Conservation (phyloP, 2,888 invertebrate species). For the Melinopterus prodromus region DNA sequence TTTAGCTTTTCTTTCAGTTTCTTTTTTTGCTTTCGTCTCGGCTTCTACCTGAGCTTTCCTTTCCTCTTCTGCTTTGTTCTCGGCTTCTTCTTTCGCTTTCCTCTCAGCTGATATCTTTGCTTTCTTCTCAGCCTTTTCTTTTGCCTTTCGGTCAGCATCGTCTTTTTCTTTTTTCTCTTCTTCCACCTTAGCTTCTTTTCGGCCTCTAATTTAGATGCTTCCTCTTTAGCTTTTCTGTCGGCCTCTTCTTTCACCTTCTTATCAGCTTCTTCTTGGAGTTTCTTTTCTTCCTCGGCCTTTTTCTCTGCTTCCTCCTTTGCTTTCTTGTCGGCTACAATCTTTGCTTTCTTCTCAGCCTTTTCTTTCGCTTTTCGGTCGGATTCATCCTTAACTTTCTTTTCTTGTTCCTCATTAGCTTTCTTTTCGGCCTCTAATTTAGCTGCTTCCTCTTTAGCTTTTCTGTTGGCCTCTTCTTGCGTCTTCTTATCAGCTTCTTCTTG, state of each 20-base stretch:
- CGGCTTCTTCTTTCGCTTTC: conserved; percentile 54
- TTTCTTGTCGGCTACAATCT: conserved; percentile 56
- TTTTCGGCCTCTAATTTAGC: conserved; percentile 52
- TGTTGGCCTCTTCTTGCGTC: conserved; percentile 43
- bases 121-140: conserved; percentile 41
- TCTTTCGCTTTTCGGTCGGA: conserved; percentile 43
- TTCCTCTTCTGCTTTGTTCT: conserved; percentile 53
- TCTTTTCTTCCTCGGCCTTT: conserved; percentile 42
- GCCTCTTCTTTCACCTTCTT: conserved; percentile 36
- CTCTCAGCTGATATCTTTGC: conserved; percentile 43
- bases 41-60: conserved; percentile 38
- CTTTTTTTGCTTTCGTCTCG: conserved; percentile 36
- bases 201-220: conserved; percentile 33
- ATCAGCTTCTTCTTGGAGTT: conserved; percentile 37
- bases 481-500: conserved; percentile 40
- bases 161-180: conserved; percentile 45
- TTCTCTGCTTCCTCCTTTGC: conserved; percentile 57
- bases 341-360: conserved; percentile 54
- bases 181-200: conserved; percentile 51
- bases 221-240: conserved; percentile 15
- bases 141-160: conserved; percentile 34
- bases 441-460: conserved; percentile 41
- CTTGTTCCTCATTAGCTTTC: conserved; percentile 53
- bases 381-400: conserved; percentile 50
- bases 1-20: conserved; percentile 40